These are phyloP conservation scores for Cirrhinus mrigala DNA, from an alignment of 2,797 vertebrate genomes.

Conservation along the genomic window DNA sequence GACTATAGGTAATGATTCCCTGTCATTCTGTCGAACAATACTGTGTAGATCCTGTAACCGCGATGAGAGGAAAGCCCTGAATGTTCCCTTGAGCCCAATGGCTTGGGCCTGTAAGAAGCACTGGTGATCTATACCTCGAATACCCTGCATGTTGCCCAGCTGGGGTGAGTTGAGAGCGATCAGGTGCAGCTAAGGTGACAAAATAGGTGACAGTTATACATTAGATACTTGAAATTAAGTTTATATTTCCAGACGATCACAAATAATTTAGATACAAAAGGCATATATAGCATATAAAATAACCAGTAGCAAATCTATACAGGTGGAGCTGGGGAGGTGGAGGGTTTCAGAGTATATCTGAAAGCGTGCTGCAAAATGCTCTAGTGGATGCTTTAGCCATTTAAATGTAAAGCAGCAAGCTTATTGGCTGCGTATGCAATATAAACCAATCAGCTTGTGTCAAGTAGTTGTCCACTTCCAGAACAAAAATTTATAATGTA, in stretches of 20 bases:
- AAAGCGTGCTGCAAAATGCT: no score
- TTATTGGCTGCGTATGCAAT: no score
- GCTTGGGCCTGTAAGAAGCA: constrained; percentile 93
- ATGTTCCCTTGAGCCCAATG: constrained; percentile 88
- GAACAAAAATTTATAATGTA: no score
- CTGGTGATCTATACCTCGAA: constrained; percentile 88
- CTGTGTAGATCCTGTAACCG: constrained; percentile 91
- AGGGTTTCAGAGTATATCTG: no score
- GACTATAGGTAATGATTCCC: constrained; percentile 80
- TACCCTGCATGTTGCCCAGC: constrained; percentile 85
- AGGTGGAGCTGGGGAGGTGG: no score
- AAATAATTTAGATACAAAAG: not conserved
- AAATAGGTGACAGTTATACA: not conserved
- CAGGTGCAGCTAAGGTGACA: constrained; percentile 86
- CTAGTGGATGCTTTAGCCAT: no score
- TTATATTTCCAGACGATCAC: not conserved
- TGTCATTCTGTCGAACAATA: constrained; percentile 87
- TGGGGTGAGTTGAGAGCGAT: constrained; percentile 88
- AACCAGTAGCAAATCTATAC: no score
- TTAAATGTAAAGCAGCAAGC: no score
- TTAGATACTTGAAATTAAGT: not conserved
- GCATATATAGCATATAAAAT: no score
- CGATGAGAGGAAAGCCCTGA: constrained; percentile 93
- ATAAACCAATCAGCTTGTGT: no score
- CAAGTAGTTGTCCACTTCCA: no score